Evolutionary conservation across 2,797 vertebrate species (phyloP).

Genomic region (Uromys caudimaculatus): DNA sequence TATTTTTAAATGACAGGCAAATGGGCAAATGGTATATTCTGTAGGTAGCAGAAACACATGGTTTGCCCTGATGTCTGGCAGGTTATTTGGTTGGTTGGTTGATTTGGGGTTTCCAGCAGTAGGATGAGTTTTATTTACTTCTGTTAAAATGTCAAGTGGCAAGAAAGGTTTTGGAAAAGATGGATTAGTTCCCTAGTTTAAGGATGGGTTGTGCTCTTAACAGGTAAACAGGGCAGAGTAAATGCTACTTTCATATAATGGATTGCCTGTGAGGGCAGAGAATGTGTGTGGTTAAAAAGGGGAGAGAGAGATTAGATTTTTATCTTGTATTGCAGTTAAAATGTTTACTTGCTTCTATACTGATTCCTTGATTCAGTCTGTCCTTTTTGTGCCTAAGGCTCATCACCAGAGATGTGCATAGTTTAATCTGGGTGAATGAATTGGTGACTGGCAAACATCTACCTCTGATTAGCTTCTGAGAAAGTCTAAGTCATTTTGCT

Average conservation of each 20-base stretch:
- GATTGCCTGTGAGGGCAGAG: slow-evolving; percentile 55
- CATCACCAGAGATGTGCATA: slow-evolving; percentile 42
- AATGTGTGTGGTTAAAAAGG: slow-evolving; percentile 62
- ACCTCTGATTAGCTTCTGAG: slow-evolving; percentile 66
- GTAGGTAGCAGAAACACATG: neutral
- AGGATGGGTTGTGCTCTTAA: slow-evolving; percentile 19
- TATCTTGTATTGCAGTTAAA: slow-evolving; percentile 61
- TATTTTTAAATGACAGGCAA: neutral
- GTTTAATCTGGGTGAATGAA: slow-evolving; percentile 79
- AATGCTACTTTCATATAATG: slow-evolving; percentile 49
- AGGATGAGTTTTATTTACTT: neutral
- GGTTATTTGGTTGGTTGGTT: neutral
- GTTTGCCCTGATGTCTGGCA: slow-evolving; percentile 26
- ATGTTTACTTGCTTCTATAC: slow-evolving; percentile 57
- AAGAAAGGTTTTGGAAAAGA: slow-evolving; percentile 49
- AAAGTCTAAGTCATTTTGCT: slow-evolving; percentile 50
- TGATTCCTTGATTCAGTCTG: slow-evolving; percentile 31
- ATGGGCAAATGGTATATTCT: neutral
- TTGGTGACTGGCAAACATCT: slow-evolving; percentile 74
- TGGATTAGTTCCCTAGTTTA: slow-evolving; percentile 35
- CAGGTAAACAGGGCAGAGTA: slow-evolving; percentile 48
- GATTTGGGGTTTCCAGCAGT: neutral
- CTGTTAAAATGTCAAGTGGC: slow-evolving; percentile 51
- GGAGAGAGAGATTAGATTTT: slow-evolving; percentile 49
- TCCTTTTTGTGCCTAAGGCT: slow-evolving; percentile 34